These are phyloP conservation scores for Melipona quadrifasciata DNA, from an alignment of 1,140 invertebrate genomes.

Conservation along the genomic window DNA sequence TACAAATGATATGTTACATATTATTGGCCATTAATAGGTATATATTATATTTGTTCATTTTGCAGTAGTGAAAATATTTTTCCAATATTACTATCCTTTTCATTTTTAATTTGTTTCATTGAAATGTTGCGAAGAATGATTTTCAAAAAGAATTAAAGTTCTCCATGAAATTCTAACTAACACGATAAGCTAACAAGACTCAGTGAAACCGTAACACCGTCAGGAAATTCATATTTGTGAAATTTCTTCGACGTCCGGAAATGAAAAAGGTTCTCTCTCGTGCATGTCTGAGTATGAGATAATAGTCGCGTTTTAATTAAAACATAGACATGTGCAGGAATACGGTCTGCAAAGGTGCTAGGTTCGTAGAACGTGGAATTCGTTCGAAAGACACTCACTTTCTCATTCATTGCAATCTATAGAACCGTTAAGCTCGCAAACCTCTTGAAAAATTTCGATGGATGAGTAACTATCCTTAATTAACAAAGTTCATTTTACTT, in stretches of 20 bases:
- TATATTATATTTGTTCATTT: not conserved
- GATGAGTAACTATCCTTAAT: not conserved
- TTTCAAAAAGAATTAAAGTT: not conserved
- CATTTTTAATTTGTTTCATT: too few species aligned
- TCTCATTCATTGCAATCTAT: not conserved
- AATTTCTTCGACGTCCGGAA: not conserved
- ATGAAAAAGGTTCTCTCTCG: not conserved
- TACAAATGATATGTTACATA: too few species aligned
- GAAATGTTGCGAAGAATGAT: too few species aligned
- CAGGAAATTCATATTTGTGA: not conserved
- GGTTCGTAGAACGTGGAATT: not conserved
- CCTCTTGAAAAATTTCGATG: conserved; percentile 8
- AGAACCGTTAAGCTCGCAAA: not conserved
- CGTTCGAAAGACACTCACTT: conserved; percentile 1
- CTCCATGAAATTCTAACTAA: not conserved
- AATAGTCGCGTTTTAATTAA: conserved; percentile 12
- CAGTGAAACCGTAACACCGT: not conserved
- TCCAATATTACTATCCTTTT: too few species aligned
- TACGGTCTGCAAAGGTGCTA: not conserved
- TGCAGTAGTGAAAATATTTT: too few species aligned
- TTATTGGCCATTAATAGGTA: too few species aligned
- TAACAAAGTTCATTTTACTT: not conserved
- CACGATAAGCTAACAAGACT: not conserved
- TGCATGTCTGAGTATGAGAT: not conserved
- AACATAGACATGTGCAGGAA: not conserved